phyloP scores from a whole-genome alignment of 2,888 invertebrate species.

The Asteroscopus sphinx region DNA sequence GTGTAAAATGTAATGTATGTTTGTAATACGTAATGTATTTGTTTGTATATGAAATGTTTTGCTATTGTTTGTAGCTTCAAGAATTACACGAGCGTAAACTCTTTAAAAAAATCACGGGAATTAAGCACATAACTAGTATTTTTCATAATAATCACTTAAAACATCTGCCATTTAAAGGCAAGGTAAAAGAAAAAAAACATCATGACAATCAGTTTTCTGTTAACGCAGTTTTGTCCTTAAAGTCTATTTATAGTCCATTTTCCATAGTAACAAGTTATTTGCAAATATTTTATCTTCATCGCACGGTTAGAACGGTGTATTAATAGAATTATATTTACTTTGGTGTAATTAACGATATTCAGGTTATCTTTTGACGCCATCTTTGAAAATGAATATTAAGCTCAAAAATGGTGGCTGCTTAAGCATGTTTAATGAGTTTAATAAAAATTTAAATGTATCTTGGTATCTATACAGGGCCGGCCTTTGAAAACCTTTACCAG shows the following conservation, averaged over 20 bases:
- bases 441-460: too few species aligned
- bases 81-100: constrained; percentile 22
- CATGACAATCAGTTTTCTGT: constrained; percentile 27
- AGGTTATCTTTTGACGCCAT: constrained; percentile 19
- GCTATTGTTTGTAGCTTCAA: too few species aligned
- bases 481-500: too few species aligned
- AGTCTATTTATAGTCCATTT: constrained; percentile 36
- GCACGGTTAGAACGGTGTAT: constrained; percentile 28
- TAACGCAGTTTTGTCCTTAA: constrained; percentile 31
- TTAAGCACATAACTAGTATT: background rate
- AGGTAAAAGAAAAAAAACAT: constrained; percentile 18
- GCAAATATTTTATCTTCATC: constrained; percentile 42
- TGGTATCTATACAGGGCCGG: too few species aligned
- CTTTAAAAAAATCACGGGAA: constrained; percentile 6
- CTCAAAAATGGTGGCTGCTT: background rate
- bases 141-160: constrained; percentile 28
- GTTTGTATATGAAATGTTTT: too few species aligned
- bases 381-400: constrained; percentile 3
- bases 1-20: too few species aligned
- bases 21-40: too few species aligned
- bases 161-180: constrained; percentile 5
- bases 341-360: constrained; percentile 34
- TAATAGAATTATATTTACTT: constrained; percentile 36
- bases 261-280: constrained; percentile 31
- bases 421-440: background rate